Evolutionary conservation across 1,140 invertebrate genomes (phyloP).

Genomic region (Zaprionus ornatus): DNA sequence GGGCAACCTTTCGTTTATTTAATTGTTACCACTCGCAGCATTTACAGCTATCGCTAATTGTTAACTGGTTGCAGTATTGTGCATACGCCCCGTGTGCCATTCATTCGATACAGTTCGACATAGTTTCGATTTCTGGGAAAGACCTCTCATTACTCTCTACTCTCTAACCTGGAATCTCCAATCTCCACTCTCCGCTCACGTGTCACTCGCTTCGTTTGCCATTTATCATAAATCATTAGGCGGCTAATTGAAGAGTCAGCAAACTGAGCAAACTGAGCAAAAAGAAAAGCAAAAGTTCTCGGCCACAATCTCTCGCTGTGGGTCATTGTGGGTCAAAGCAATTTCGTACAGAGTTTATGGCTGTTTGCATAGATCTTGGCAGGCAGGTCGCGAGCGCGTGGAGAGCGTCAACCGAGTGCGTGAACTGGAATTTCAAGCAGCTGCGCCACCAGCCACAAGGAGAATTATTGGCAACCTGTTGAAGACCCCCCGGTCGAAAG

Average conservation of each 20-base stretch:
- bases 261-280: neutral
- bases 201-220: constrained; percentile 12
- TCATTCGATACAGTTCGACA: constrained; percentile 35
- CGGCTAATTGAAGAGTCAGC: constrained; percentile 45
- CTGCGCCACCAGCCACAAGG: neutral
- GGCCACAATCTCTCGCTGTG: constrained; percentile 20
- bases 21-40: constrained; percentile 48
- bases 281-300: constrained; percentile 72
- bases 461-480: constrained; percentile 38
- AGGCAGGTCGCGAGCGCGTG: constrained; percentile 32
- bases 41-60: constrained; percentile 31
- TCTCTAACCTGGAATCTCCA: neutral
- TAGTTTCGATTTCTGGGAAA: constrained; percentile 20
- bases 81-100: constrained; percentile 38
- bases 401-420: constrained; percentile 52
- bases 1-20: constrained; percentile 56
- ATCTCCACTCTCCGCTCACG: neutral
- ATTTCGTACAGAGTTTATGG: constrained; percentile 58
- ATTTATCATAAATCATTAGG: constrained; percentile 65
- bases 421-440: constrained; percentile 46
- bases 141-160: neutral
- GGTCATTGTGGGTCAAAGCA: constrained; percentile 67
- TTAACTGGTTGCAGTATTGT: constrained; percentile 17
- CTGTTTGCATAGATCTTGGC: constrained; percentile 57
- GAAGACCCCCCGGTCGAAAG: constrained; percentile 41